Evolutionary conservation across 2,797 vertebrate genomes (phyloP), one percentile per base, ranked within the genome.

Genomic region (Smutsia temminckii): DNA sequence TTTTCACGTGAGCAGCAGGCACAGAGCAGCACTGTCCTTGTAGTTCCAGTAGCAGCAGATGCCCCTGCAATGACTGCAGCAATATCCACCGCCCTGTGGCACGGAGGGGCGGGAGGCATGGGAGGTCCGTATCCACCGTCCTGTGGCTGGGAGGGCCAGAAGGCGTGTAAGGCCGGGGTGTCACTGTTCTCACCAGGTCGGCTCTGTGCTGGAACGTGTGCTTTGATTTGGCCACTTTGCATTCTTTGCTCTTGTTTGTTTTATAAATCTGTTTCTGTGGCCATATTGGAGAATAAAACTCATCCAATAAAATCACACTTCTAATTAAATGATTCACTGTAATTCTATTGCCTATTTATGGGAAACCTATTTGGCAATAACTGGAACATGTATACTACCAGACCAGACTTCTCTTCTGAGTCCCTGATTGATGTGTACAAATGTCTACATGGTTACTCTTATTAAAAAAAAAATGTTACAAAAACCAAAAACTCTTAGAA

Each of bases 121-220:
- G 8, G 42, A 46, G 42, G 42, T 11, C 10, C 46, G 0, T 5
- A 16, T 17, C 37, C 25, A 3, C 16, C 25, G 16, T 18, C 37
- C 59, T 34, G n/a, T 13, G 6, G 25, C 23, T 13, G 8, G 53
- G 27, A 34, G 3, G 3, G 2, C 1, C 11, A 7, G 51, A 17
- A 27, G 3, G 23, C 34, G 3, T 2, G 32, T 3, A 1, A 9
- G 13, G 37, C 1, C 25, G 2, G 42, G 17, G 8, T 2, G 11
- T 21, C 32, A 12, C 0, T 29, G 12, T 40, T 25, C 4, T 85
- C 27, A 40, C 6, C 3, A 20, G 20, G 27, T n/a, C 21, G 12
- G 1, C 13, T 46, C 40, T 10, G 29, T 10, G 27, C 5, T 49
- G 4, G 40, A 59, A 42, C 18, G 37, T 69, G 66, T 80, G 23